phyloP scores from a whole-genome alignment of 2,113 vertebrate species.

The Panthera tigris region DNA sequence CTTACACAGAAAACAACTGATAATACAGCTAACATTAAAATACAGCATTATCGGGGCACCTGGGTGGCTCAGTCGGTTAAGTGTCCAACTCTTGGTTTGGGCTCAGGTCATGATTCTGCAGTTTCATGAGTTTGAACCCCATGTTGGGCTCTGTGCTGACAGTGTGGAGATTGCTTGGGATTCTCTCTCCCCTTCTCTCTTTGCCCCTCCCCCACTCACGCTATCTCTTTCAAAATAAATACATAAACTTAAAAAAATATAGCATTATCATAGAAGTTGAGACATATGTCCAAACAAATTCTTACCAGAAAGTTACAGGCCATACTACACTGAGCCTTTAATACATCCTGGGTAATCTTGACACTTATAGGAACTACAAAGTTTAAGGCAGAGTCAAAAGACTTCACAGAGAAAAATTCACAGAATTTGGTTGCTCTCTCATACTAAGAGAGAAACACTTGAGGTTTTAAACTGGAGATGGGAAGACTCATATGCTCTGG shows the following conservation, averaged over 20 bases:
- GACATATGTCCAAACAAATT: not conserved
- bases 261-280: not conserved
- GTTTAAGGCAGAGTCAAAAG: not conserved
- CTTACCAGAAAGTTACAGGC: not conserved
- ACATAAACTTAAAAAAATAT: not conserved
- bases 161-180: too few relatives aligned
- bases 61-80: too few relatives aligned
- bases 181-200: too few relatives aligned
- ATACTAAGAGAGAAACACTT: not conserved
- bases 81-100: too few relatives aligned
- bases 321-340: not conserved
- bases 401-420: not conserved
- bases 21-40: not conserved
- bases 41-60: not conserved
- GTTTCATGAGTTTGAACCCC: too few relatives aligned
- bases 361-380: not conserved
- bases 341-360: not conserved
- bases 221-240: too few relatives aligned
- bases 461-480: not conserved
- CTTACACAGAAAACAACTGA: not conserved
- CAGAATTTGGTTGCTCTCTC: not conserved
- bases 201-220: too few relatives aligned
- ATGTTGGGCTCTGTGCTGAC: too few relatives aligned
- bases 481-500: not conserved
- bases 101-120: too few relatives aligned